phyloP scores from a whole-genome alignment of 2,888 invertebrate genomes.

The Ariolimax columbianus region DNA sequence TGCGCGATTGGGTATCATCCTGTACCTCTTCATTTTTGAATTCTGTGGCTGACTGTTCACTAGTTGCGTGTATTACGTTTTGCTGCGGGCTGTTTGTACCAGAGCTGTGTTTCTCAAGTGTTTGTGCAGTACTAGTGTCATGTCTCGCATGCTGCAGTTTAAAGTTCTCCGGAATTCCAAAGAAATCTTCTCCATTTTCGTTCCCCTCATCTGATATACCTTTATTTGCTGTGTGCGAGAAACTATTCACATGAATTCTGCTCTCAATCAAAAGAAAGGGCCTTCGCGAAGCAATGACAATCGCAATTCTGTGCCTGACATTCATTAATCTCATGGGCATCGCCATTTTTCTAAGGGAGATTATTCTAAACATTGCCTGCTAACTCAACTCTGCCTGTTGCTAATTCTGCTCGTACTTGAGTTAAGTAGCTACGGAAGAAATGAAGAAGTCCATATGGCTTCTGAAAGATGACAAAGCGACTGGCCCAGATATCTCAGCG shows the following conservation, averaged over 20 bases:
- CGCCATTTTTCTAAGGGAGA: conserved; percentile 35
- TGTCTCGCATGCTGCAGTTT: conserved; percentile 41
- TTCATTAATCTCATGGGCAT: conserved; percentile 9
- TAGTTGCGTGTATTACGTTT: background rate
- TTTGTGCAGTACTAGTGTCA: background rate
- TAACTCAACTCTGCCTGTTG: too few relatives aligned
- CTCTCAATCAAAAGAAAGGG: background rate
- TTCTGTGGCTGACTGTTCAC: background rate
- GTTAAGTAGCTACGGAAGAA: too few relatives aligned
- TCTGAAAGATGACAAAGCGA: too few relatives aligned
- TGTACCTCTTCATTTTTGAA: background rate
- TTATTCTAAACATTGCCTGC: too few relatives aligned
- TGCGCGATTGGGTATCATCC: background rate
- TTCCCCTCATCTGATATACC: background rate
- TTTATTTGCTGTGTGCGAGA: background rate
- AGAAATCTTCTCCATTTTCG: conserved; percentile 39
- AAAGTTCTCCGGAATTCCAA: conserved; percentile 43
- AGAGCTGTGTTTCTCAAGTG: background rate
- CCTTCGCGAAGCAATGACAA: background rate
- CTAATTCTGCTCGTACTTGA: too few relatives aligned
- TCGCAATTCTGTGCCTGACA: conserved; percentile 6
- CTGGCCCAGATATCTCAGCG: too few relatives aligned
- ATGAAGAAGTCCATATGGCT: too few relatives aligned
- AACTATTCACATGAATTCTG: background rate
- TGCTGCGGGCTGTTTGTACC: background rate